Base-by-base conservation (phyloP, 1,140 invertebrate species). In the Drosophila ironensis region DNA sequence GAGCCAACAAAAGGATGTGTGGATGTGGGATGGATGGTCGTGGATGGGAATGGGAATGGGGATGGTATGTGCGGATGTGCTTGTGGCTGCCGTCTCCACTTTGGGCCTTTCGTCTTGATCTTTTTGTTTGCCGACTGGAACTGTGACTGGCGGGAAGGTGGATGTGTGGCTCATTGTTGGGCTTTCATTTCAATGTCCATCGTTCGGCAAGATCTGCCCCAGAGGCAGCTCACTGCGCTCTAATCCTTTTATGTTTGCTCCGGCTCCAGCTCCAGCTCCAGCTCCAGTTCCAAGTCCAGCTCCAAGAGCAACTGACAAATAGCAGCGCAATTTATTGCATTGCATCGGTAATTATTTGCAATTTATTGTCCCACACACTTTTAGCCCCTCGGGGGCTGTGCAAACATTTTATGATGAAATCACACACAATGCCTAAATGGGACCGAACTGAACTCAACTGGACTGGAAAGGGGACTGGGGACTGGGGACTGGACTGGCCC, bases 161-260 rank as follows among this genome's bases (percentile, higher is more conserved):
- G 30, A 33, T 33, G n/a, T n/a, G n/a, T 33, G 30, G 30, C 11
- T 33, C 27, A 66, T 82, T 74, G 71, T 78, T 78, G 61, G 53
- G 68, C 72, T 73, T 84, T 78, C 63, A 86, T 82, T 82, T 82
- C 78, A 82, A 84, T 77, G 72, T 82, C 61, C 78, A 82, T 69
- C 47, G 66, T 46, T 41, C 73, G 72, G 50, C 53, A 22, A 3
- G 20, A 16, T 6, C n/a, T 64, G 56, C 46, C 67, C 67, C 63
- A 38, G 60, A 68, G 61, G 54, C 52, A 4, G 7, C n/a, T n/a
- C n/a, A 12, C n/a, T 33, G 61, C 69, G 54, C 70, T 78, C 75
- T 81, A 80, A 80, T 80, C 75, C 76, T 81, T 80, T 80, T 71
- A 81, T 71, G 75, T 75, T 66, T 52, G 41, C 27, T 48, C 46